These are phyloP conservation scores for Chironomus tepperi DNA, from an alignment of 1,140 invertebrate genomes.

Conservation along the genomic window DNA sequence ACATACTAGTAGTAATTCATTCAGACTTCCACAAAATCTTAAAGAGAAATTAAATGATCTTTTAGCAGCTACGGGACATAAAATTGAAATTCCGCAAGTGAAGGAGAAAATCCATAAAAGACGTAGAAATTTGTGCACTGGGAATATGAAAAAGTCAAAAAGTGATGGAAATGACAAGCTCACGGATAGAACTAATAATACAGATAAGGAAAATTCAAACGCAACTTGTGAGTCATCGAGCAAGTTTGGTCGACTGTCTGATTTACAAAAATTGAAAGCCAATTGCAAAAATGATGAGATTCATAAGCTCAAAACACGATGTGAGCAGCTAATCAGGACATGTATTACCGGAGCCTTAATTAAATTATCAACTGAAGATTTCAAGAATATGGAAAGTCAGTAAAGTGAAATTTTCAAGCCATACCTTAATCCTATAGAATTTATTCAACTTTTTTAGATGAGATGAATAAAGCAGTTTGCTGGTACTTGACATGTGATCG, in stretches of 20 bases:
- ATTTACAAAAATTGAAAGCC: conserved; percentile 62
- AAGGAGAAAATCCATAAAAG: conserved; percentile 33
- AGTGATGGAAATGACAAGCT: conserved; percentile 38
- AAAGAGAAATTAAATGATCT: conserved; percentile 6
- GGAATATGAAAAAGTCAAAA: conserved; percentile 30
- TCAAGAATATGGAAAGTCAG: conserved; percentile 75
- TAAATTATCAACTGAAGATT: conserved; percentile 70
- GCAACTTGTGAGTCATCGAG: background rate
- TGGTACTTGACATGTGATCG: conserved; percentile 86
- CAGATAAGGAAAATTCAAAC: conserved; percentile 27
- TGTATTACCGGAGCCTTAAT: conserved; percentile 70
- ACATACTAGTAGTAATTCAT: background rate
- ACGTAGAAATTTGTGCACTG: conserved; percentile 27
- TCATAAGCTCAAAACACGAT: conserved; percentile 59
- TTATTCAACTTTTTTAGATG: conserved; percentile 50
- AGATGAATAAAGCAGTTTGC: conserved; percentile 77
- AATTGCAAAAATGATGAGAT: conserved; percentile 74
- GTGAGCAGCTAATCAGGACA: conserved; percentile 52
- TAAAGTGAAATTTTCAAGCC: no score
- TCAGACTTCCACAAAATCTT: background rate
- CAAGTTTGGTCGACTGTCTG: conserved; percentile 51
- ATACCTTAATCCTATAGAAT: background rate
- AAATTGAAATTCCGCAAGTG: conserved; percentile 30
- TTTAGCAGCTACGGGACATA: conserved; percentile 28
- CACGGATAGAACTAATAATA: conserved; percentile 36